Evolutionary conservation across 2,113 vertebrate species (phyloP).

Genomic region (Daboia siamensis): DNA sequence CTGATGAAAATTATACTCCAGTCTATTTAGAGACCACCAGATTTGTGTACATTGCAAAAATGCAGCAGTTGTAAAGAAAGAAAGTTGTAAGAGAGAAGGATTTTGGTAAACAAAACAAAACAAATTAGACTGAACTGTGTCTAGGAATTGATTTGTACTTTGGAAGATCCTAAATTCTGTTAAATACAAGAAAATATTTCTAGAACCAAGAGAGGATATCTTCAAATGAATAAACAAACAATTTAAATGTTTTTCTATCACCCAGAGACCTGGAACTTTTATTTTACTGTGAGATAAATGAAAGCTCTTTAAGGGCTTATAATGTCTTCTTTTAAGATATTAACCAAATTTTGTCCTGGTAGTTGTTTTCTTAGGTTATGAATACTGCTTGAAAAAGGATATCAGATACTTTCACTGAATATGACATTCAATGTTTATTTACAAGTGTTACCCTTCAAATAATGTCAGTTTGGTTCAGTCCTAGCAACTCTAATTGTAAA

Average conservation of each 20-base stretch:
- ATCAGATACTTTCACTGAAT: background rate
- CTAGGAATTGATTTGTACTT: background rate
- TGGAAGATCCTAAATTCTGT: background rate
- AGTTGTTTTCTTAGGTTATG: background rate
- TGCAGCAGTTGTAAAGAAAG: background rate
- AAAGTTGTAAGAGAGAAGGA: background rate
- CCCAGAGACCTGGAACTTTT: background rate
- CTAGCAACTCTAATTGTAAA: background rate
- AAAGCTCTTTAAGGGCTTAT: too few species aligned
- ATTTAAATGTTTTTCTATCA: background rate
- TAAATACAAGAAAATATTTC: background rate
- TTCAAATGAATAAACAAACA: background rate
- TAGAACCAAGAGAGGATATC: background rate
- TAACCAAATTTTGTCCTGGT: background rate
- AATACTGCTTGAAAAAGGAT: background rate
- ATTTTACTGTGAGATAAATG: background rate
- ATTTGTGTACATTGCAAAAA: background rate
- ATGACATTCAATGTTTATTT: background rate
- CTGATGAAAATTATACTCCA: too few species aligned
- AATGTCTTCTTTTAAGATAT: background rate
- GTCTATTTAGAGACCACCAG: background rate
- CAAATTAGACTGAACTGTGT: background rate
- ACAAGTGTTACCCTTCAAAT: background rate
- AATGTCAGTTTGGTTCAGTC: background rate
- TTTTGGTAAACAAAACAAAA: background rate